Conservation (phyloP, 2,888 invertebrate species). For the Euzophera pinguis region DNA sequence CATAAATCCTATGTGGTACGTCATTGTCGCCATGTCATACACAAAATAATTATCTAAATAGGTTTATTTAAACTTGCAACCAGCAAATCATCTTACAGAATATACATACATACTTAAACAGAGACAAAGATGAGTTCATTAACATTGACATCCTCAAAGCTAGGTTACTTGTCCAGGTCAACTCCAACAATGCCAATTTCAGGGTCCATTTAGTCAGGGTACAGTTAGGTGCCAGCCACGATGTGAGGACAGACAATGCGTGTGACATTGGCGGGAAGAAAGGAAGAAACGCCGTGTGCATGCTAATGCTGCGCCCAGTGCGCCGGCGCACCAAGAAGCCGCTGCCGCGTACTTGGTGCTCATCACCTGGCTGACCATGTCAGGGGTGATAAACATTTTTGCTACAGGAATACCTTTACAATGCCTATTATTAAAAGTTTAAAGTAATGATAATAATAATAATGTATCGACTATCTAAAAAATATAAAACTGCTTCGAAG, state of each 20-base stretch:
- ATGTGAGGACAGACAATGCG: conserved; percentile 62
- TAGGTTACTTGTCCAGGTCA: conserved; percentile 49
- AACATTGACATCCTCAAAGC: conserved; percentile 34
- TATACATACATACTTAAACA: neutral
- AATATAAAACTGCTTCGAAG: too few relatives aligned
- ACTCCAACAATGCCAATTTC: conserved; percentile 71
- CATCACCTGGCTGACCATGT: conserved; percentile 23
- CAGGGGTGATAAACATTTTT: conserved; percentile 20
- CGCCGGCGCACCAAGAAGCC: conserved; percentile 33
- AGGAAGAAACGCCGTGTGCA: conserved; percentile 68
- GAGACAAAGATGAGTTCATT: conserved; percentile 6
- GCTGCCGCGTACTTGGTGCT: conserved; percentile 24
- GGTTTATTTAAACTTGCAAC: too few relatives aligned
- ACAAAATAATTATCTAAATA: too few relatives aligned
- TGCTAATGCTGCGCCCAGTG: conserved; percentile 55
- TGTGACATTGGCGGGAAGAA: conserved; percentile 74
- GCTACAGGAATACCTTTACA: too few relatives aligned
- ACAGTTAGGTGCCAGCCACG: conserved; percentile 62
- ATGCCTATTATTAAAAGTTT: too few relatives aligned
- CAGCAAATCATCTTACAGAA: too few relatives aligned
- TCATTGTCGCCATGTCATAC: too few relatives aligned
- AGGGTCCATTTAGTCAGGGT: conserved; percentile 66
- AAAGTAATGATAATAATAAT: too few relatives aligned
- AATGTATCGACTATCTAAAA: too few relatives aligned
- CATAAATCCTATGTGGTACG: too few relatives aligned